Percentiles rank a stretch among this genome's conserved stretches.
Evolutionary conservation across 2,888 invertebrate species (phyloP).

Genomic region (Petrolisthes cinctipes): DNA sequence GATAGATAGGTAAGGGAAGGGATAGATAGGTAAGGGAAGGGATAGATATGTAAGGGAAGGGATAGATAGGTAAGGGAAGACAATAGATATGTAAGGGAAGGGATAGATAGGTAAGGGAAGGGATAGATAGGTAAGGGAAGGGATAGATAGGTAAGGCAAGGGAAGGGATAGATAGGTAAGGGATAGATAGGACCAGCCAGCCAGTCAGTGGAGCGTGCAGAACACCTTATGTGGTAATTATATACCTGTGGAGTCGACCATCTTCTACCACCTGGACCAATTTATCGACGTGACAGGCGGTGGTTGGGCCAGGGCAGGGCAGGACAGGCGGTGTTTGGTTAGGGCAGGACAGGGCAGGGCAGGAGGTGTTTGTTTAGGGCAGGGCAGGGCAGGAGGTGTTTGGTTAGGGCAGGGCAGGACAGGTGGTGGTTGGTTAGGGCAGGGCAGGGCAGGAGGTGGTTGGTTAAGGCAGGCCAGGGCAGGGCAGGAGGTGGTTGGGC

Average conservation of each 20-base stretch:
- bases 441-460: too few species aligned
- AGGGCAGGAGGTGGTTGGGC: too few species aligned
- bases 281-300: constrained; percentile 38
- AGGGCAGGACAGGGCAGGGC: not conserved
- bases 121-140: not conserved
- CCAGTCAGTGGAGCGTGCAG: constrained; percentile 30
- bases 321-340: constrained; percentile 4
- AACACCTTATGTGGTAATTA: constrained; percentile 50
- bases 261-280: constrained; percentile 22
- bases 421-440: too few species aligned
- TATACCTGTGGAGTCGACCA: constrained; percentile 15
- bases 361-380: not conserved
- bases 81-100: not conserved
- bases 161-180: not conserved
- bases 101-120: not conserved
- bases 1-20: not conserved
- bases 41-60: not conserved
- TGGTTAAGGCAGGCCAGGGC: too few species aligned
- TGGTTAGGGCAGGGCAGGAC: too few species aligned
- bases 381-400: not conserved
- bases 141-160: not conserved
- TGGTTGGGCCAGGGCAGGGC: constrained; percentile 1
- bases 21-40: not conserved
- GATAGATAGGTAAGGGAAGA: not conserved
- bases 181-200: not conserved